Evolutionary conservation across 2,797 vertebrate species (phyloP), one percentile per base, ranked within the genome.

Genomic region (Balearica regulorum): DNA sequence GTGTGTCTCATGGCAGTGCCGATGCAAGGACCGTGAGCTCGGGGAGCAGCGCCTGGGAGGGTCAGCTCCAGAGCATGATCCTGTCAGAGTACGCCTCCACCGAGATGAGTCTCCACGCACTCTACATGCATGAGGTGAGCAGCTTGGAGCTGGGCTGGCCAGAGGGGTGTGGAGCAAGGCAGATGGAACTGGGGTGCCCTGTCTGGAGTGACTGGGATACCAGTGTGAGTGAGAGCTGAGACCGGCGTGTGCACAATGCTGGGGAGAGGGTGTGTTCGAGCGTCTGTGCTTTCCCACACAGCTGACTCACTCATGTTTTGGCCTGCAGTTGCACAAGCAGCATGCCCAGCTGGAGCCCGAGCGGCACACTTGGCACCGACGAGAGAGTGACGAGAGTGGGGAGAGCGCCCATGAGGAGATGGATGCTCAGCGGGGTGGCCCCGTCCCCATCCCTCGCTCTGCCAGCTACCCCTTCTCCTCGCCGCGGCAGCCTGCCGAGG

Each of bases 41-140:
- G 1, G 99, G 99, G 68, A 99, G 99, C 98, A 99, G 99, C 8
- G 99, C 98, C 35, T 99, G 99, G 99, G 99, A 99, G 97, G 99
- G 99, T 86, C 99, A 99, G 72, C 98, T 99, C 62, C 99, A 99
- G 95, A 99, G 99, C 97, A 97, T 99, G 98, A 98, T 99, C 91
- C 98, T 99, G 71, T 99, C 99, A 2, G 99, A 99, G 93, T 99
- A 99, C 0, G 99, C 99, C 22, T 99, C 99, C 62, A 99, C 99
- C 1, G 99, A 99, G 97, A 99, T 99, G 99, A 99, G 99, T 97
- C 98, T 99, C 89, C 99, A 99, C 5, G 99, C 99, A 24, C 98
- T 99, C 94, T 99, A 99, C 96, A 99, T 99, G 98, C 99, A 99
- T 8, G 99, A 99, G 99, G 99, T 99, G 97, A 98, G 98, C 57